Evolutionary conservation across 2,113 vertebrate genomes (phyloP).

Genomic region (Rhinolophus ferrumequinum): DNA sequence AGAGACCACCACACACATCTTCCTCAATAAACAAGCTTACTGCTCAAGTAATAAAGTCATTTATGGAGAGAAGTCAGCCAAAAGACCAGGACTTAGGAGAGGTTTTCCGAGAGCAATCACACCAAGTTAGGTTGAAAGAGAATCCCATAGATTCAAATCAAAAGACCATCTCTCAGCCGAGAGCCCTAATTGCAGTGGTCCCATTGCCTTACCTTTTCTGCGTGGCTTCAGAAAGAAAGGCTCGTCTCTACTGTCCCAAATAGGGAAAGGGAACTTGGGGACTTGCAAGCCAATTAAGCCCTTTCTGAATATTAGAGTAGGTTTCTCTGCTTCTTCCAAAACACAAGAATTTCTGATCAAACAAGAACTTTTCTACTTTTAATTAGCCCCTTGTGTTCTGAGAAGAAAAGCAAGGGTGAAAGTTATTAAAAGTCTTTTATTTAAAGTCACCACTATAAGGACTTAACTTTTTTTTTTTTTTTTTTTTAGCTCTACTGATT

Average conservation of each 20-base stretch:
- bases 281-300: constrained; percentile 49
- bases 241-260: neutral
- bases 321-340: constrained; percentile 29
- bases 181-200: neutral
- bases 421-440: neutral
- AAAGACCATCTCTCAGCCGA: neutral
- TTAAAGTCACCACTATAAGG: constrained; percentile 36
- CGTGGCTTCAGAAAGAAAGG: neutral
- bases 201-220: neutral
- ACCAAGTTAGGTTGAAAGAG: neutral
- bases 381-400: constrained; percentile 63
- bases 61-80: constrained; percentile 56
- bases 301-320: constrained; percentile 32
- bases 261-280: neutral
- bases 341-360: constrained; percentile 67
- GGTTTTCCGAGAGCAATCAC: neutral
- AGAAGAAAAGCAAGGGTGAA: constrained; percentile 39
- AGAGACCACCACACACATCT: constrained; percentile 37
- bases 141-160: neutral
- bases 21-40: constrained; percentile 58
- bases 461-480: neutral
- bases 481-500: constrained; percentile 35
- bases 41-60: constrained; percentile 44
- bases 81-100: neutral
- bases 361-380: constrained; percentile 52